Evolutionary conservation across 2,888 invertebrate genomes (phyloP).

Genomic region (Lochmaea capreae): DNA sequence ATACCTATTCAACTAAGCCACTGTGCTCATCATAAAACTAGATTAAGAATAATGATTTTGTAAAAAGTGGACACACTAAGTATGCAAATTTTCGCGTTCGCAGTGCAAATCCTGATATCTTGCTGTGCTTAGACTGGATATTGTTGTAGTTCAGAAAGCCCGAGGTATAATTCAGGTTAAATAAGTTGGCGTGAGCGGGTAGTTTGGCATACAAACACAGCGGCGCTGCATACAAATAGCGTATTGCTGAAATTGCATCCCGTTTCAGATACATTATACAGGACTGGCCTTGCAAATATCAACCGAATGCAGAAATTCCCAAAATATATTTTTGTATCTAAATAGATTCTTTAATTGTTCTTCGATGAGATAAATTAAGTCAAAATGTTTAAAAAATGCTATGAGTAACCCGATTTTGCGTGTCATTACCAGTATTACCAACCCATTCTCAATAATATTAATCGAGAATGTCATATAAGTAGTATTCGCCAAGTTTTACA

Average conservation of each 20-base stretch:
- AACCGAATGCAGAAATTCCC: neutral
- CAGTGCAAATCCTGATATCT: conserved; percentile 21
- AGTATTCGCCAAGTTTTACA: too few relatives aligned
- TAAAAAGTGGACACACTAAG: conserved; percentile 44
- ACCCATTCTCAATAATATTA: too few relatives aligned
- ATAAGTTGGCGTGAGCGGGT: conserved; percentile 52
- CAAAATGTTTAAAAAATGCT: too few relatives aligned
- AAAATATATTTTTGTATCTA: neutral
- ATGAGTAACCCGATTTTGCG: too few relatives aligned
- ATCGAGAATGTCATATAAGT: too few relatives aligned
- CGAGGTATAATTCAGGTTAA: conserved; percentile 48
- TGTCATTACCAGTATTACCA: too few relatives aligned
- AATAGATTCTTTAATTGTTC: neutral
- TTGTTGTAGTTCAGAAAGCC: conserved; percentile 48
- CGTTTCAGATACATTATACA: conserved; percentile 36
- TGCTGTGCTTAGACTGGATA: conserved; percentile 21
- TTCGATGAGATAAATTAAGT: neutral
- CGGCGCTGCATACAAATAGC: conserved; percentile 59
- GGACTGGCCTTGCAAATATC: conserved; percentile 26
- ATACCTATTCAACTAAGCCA: neutral
- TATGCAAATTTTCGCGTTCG: conserved; percentile 50
- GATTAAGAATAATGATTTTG: conserved; percentile 23
- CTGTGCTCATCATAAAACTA: conserved; percentile 10
- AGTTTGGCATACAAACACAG: conserved; percentile 54
- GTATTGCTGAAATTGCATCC: conserved; percentile 51